Conservation (phyloP, 1,140 invertebrate species). For the Sycophaga agraensis region DNA sequence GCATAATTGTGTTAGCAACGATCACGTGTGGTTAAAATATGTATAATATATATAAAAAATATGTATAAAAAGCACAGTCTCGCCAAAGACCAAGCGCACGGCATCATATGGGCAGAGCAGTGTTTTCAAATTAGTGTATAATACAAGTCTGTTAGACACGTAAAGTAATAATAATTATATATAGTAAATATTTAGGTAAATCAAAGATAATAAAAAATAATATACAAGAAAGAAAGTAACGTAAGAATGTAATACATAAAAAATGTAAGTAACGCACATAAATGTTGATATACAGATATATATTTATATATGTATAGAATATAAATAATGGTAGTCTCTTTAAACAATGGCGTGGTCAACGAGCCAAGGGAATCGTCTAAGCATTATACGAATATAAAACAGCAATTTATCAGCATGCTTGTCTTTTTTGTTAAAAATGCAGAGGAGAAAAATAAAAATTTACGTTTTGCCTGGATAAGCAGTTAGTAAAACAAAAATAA, state of each 20-base stretch:
- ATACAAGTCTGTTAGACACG: constrained; percentile 25
- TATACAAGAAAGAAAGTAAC: neutral
- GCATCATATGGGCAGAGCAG: constrained; percentile 12
- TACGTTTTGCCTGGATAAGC: neutral
- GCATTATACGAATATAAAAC: constrained; percentile 8
- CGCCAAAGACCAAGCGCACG: constrained; percentile 30
- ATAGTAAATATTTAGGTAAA: no score
- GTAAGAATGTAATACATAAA: neutral
- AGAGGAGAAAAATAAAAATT: neutral
- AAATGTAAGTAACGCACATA: neutral
- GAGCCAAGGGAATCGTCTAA: constrained; percentile 1
- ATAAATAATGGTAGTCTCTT: constrained; percentile 1
- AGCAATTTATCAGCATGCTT: constrained; percentile 16
- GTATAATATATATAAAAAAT: neutral
- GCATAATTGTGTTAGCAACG: constrained; percentile 21
- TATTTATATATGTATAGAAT: neutral
- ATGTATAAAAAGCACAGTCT: constrained; percentile 24
- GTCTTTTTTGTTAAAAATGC: neutral
- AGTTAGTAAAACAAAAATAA: constrained; percentile 1
- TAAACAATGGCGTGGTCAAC: neutral
- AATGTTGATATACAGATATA: neutral
- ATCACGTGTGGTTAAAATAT: constrained; percentile 20
- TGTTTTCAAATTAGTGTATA: constrained; percentile 22
- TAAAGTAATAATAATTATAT: no score
- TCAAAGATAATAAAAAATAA: constrained; percentile 3